Percentiles rank a stretch among this genome's conserved stretches.
These are phyloP conservation scores for Hoplias malabaricus DNA, from an alignment of 2,113 vertebrate genomes.

Conservation along the genomic window DNA sequence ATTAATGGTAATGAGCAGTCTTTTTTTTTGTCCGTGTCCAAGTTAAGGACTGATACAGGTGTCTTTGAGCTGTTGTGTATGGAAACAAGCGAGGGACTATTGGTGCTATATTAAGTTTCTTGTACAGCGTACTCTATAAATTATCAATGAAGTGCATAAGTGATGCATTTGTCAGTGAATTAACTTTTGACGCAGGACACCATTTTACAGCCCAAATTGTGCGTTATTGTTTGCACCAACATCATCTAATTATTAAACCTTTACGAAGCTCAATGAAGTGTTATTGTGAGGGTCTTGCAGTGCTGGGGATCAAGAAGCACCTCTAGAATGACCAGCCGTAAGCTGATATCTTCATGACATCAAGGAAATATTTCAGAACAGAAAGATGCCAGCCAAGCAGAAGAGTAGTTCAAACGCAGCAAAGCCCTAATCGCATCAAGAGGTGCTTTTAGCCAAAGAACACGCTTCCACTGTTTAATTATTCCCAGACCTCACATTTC, in stretches of 20 bases:
- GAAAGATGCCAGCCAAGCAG: neutral
- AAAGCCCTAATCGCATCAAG: neutral
- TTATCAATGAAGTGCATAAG: neutral
- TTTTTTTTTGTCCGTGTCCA: no score
- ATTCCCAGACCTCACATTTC: slow-evolving; percentile 1
- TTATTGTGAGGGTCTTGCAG: neutral
- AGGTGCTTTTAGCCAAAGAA: neutral
- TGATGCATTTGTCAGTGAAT: neutral
- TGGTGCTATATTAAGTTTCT: neutral
- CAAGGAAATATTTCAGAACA: neutral
- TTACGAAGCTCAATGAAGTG: neutral
- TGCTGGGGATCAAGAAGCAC: neutral
- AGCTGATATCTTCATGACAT: neutral
- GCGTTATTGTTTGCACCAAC: neutral
- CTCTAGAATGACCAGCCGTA: neutral
- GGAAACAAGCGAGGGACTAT: no score
- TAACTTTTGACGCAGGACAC: neutral
- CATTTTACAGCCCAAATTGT: neutral
- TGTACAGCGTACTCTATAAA: neutral
- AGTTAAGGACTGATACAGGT: no score
- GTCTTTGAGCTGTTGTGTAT: no score
- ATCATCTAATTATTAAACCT: neutral
- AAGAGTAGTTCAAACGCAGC: neutral
- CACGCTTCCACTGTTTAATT: neutral
- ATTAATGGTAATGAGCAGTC: no score